Evolutionary conservation across 2,888 invertebrate species (phyloP).

Genomic region (Amphipyra berbera): DNA sequence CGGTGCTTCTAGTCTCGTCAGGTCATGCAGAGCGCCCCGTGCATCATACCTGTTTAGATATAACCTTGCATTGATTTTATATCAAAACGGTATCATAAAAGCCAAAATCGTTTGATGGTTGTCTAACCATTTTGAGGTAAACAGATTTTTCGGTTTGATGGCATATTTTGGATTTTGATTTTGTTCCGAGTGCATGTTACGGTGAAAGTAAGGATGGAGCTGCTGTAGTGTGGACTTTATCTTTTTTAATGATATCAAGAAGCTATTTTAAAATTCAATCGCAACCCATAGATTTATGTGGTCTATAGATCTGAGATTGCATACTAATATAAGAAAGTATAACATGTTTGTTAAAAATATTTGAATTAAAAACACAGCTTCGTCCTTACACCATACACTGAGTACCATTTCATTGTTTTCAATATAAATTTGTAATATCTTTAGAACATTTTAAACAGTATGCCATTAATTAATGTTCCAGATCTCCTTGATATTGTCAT

Average conservation of each 20-base stretch:
- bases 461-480: conserved; percentile 4
- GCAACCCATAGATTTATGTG: no score
- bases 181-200: not conserved
- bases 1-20: conserved; percentile 94
- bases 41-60: conserved; percentile 96
- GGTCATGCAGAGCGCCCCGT: conserved; percentile 96
- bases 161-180: conserved; percentile 11
- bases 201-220: not conserved
- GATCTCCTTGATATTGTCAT: conserved; percentile 5
- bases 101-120: conserved; percentile 31
- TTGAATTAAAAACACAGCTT: not conserved
- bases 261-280: no score
- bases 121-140: conserved; percentile 11
- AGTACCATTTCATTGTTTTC: not conserved
- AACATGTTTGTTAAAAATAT: not conserved
- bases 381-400: conserved; percentile 10
- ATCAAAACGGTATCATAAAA: conserved; percentile 9
- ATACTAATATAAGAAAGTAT: no score
- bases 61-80: conserved; percentile 42
- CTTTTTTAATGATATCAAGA: no score
- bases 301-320: no score
- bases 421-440: conserved; percentile 5
- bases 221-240: not conserved
- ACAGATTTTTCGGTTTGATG: not conserved
- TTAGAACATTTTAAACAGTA: conserved; percentile 10